These are phyloP conservation scores for Sternotherus odoratus DNA, from an alignment of 2,797 vertebrate genomes.

Conservation along the genomic window DNA sequence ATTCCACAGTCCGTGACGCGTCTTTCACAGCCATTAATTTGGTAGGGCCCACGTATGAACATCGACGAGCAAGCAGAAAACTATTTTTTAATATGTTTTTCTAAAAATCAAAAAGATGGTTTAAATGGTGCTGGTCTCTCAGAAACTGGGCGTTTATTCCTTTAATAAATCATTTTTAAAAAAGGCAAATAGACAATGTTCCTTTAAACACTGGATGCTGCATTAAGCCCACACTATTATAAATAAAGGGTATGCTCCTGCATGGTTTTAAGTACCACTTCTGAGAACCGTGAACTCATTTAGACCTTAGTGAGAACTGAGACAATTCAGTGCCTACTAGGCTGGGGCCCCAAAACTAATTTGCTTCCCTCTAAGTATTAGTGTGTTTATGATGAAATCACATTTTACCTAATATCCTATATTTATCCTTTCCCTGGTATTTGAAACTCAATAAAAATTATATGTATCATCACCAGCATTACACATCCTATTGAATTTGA, in stretches of 20 bases:
- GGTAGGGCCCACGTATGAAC: neutral
- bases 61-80: neutral
- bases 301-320: neutral
- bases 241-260: neutral
- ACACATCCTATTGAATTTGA: slow-evolving; percentile 63
- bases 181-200: neutral
- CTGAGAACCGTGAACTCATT: slow-evolving; percentile 16
- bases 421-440: slow-evolving; percentile 10
- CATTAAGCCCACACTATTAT: neutral
- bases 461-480: slow-evolving; percentile 57
- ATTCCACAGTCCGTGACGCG: neutral
- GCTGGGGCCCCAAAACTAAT: slow-evolving; percentile 1
- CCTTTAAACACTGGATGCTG: neutral
- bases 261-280: neutral
- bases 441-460: slow-evolving; percentile 34
- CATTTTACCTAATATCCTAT: neutral
- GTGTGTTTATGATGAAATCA: slow-evolving; percentile 10
- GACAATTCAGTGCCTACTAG: neutral
- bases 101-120: neutral
- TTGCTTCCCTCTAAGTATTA: slow-evolving; percentile 28
- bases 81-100: neutral
- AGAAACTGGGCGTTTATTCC: neutral
- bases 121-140: neutral
- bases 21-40: neutral
- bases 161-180: neutral